Evolutionary conservation across 2,888 invertebrate genomes (phyloP).

Genomic region (Leptopterna dolabrata): DNA sequence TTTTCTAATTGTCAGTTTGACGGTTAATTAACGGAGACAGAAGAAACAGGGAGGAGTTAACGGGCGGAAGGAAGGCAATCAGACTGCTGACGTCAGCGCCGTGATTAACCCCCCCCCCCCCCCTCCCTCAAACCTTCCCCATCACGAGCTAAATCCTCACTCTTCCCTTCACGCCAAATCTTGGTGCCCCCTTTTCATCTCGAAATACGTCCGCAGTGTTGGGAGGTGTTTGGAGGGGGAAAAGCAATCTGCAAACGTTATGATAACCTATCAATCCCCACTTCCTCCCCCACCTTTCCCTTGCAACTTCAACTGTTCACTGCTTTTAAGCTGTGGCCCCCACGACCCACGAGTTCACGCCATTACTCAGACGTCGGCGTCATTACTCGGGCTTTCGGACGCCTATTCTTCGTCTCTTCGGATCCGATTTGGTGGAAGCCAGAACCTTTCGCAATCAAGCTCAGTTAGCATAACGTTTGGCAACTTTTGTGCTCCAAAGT

Average conservation of each 20-base stretch:
- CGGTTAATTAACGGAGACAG: not conserved
- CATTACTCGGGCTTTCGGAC: not conserved
- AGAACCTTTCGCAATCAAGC: too few relatives aligned
- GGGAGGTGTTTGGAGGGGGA: not conserved
- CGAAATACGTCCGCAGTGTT: not conserved
- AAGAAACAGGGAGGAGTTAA: not conserved
- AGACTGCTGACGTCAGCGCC: conserved; percentile 35
- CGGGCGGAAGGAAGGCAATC: conserved; percentile 32
- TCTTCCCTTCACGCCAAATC: not conserved
- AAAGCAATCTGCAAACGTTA: conserved; percentile 37
- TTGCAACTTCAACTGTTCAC: not conserved
- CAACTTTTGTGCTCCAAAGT: too few relatives aligned
- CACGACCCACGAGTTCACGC: not conserved
- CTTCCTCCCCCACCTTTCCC: not conserved
- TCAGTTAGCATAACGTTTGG: too few relatives aligned
- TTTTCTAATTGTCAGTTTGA: not conserved
- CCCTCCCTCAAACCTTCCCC: not conserved
- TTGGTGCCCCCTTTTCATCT: not conserved
- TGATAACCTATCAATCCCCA: conserved; percentile 42
- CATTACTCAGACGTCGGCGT: not conserved
- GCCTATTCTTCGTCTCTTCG: not conserved
- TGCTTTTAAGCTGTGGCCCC: too few relatives aligned
- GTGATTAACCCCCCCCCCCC: not conserved
- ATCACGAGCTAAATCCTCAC: not conserved
- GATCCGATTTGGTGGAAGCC: too few relatives aligned